Percentiles rank a stretch among this genome's conserved stretches.
Conservation (phyloP, 2,888 invertebrate genomes). For the Tinea trinotella region DNA sequence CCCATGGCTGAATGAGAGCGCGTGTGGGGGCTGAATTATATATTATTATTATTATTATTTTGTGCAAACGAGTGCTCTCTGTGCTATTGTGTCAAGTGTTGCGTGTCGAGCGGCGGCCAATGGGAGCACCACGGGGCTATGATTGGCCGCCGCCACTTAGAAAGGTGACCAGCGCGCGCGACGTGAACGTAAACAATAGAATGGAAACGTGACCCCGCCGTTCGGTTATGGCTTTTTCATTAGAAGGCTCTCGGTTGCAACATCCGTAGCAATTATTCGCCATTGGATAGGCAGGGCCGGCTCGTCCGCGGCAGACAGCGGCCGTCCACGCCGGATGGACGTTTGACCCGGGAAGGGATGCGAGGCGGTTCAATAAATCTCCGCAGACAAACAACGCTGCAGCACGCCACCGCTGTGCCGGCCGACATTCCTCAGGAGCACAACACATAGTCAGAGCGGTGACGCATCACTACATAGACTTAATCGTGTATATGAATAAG, state of each 20-base stretch:
- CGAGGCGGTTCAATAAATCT: conserved; percentile 26
- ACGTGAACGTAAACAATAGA: neutral
- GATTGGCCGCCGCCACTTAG: neutral
- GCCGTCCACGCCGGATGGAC: neutral
- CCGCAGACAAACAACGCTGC: conserved; percentile 35
- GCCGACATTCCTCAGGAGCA: conserved; percentile 18
- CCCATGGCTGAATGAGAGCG: no score
- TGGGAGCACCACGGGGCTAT: neutral
- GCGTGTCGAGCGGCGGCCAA: neutral
- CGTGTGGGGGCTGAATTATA: no score
- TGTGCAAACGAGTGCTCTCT: neutral
- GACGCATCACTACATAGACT: no score
- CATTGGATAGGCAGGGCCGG: neutral
- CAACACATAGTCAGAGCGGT: no score
- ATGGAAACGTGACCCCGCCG: neutral
- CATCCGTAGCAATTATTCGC: neutral
- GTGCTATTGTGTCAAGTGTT: no score
- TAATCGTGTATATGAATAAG: no score
- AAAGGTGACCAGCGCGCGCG: neutral
- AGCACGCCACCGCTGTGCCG: conserved; percentile 32
- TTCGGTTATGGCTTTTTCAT: neutral
- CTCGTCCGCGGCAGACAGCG: neutral
- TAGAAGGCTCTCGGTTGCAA: neutral
- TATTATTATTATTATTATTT: no score
- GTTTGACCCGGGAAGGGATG: conserved; percentile 1